phyloP scores from a whole-genome alignment of 2,888 invertebrate species.

The Galerucella pusilla region DNA sequence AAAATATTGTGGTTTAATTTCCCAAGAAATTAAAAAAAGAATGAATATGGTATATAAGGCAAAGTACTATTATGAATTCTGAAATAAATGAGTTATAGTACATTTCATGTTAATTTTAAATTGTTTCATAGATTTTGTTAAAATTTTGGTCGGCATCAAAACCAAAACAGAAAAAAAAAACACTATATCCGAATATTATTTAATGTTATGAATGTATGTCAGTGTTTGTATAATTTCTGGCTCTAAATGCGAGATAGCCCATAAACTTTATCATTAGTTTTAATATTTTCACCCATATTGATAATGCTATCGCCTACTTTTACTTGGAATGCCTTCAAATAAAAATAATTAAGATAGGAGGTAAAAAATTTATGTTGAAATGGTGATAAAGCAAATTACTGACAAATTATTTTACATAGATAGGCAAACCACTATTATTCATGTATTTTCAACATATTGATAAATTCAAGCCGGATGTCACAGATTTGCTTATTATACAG shows the following conservation, averaged over 20 bases:
- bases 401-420: slow-evolving; percentile 5
- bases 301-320: neutral
- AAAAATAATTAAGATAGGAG: neutral
- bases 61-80: no score
- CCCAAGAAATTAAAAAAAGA: no score
- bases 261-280: neutral
- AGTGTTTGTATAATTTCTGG: neutral
- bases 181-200: no score
- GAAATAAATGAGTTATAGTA: no score
- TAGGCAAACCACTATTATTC: neutral
- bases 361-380: slow-evolving; percentile 7
- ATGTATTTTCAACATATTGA: neutral
- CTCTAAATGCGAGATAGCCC: neutral
- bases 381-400: neutral
- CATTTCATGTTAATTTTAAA: no score
- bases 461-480: neutral
- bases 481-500: no score
- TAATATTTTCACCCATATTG: neutral
- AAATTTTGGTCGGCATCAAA: no score
- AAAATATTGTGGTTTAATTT: no score
- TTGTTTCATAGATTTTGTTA: no score
- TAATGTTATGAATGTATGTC: neutral
- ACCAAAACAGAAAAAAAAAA: no score
- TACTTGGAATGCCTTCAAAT: neutral
- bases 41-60: no score